Evolutionary conservation across 2,797 vertebrate species (phyloP).

Genomic region (Cynodonichthys magdalenae): DNA sequence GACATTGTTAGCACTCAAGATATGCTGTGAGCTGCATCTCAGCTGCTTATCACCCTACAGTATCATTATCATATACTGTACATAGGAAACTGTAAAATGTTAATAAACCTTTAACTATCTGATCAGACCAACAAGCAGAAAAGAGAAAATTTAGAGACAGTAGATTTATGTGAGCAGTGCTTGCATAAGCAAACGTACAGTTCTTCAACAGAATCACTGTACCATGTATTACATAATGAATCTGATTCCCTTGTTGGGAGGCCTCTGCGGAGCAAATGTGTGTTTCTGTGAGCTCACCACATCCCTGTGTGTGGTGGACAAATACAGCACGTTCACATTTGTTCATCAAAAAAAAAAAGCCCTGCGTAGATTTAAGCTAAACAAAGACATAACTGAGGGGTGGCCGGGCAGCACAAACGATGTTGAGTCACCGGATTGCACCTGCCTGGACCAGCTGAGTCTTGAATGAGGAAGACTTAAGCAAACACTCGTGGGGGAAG

Average conservation of each 20-base stretch:
- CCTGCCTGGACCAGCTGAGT: constrained; percentile 76
- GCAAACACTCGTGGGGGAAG: constrained; percentile 44
- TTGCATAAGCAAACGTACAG: constrained; percentile 40
- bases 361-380: constrained; percentile 42
- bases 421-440: constrained; percentile 73
- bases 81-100: constrained; percentile 31
- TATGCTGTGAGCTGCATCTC: constrained; percentile 40
- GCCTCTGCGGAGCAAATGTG: constrained; percentile 30
- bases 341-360: constrained; percentile 43
- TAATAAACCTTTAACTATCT: constrained; percentile 20
- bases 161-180: neutral
- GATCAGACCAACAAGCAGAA: constrained; percentile 1
- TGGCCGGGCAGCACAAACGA: constrained; percentile 40
- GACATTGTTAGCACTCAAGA: constrained; percentile 29
- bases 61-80: constrained; percentile 39
- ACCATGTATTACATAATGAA: constrained; percentile 54
- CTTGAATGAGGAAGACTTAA: constrained; percentile 63
- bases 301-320: constrained; percentile 23
- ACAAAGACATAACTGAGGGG: constrained; percentile 63
- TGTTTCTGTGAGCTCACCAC: constrained; percentile 14
- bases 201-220: constrained; percentile 35
- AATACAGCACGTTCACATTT: constrained; percentile 32
- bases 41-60: constrained; percentile 62
- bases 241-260: constrained; percentile 36
- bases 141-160: neutral